Percentiles rank a stretch among this genome's conserved stretches.
phyloP scores from a whole-genome alignment of 2,888 invertebrate genomes.

The Nymphalis urticae region DNA sequence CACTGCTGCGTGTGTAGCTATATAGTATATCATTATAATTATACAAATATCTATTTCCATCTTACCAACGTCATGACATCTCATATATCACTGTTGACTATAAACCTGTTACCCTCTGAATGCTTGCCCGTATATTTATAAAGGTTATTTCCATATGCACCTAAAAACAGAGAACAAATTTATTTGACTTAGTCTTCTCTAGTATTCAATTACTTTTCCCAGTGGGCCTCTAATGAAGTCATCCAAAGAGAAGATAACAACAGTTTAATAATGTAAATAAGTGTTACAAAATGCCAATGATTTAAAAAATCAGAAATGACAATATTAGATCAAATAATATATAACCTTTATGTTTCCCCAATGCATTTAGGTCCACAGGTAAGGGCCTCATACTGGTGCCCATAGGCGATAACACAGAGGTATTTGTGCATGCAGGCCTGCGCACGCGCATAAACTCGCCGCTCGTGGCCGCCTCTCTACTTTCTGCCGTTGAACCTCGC shows the following conservation, averaged over 20 bases:
- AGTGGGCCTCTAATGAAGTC: too few relatives aligned
- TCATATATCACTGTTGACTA: conserved; percentile 91
- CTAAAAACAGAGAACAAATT: conserved; percentile 65
- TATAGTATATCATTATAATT: too few relatives aligned
- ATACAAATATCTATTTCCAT: too few relatives aligned
- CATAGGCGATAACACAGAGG: conserved; percentile 33
- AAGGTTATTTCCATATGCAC: conserved; percentile 89
- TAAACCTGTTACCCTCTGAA: conserved; percentile 96
- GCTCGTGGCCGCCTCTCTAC: conserved; percentile 84
- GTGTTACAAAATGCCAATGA: too few relatives aligned
- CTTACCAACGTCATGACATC: too few relatives aligned
- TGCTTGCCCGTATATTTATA: conserved; percentile 94
- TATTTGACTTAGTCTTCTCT: too few relatives aligned
- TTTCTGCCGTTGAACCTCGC: conserved; percentile 84
- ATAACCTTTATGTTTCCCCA: conserved; percentile 77
- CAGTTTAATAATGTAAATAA: too few relatives aligned
- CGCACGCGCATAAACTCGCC: conserved; percentile 88
- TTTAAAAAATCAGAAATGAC: too few relatives aligned
- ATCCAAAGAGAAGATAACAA: too few relatives aligned
- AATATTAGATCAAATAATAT: too few relatives aligned
- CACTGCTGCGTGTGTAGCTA: too few relatives aligned
- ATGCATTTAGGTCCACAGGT: conserved; percentile 62
- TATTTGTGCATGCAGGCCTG: conserved; percentile 68
- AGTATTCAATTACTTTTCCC: too few relatives aligned
- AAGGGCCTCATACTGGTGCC: conserved; percentile 37